These are phyloP conservation scores for Atherix ibis DNA, from an alignment of 2,888 invertebrate species.

Conservation along the genomic window DNA sequence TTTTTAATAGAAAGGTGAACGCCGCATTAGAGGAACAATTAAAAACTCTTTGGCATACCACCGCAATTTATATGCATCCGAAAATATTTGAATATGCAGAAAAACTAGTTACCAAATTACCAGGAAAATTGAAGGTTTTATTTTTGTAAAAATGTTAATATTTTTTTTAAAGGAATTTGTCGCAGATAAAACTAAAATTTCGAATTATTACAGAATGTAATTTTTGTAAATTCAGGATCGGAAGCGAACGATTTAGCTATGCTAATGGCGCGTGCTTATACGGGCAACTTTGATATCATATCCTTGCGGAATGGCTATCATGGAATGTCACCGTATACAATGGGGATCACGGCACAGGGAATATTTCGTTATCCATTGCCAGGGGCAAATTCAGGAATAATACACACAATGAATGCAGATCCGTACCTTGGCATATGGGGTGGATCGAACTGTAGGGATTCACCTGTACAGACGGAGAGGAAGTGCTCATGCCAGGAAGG, in stretches of 20 bases:
- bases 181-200: background rate
- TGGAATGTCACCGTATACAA: slow-evolving; percentile 72
- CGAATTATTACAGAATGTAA: slow-evolving; percentile 49
- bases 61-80: slow-evolving; percentile 80
- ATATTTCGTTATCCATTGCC: slow-evolving; percentile 65
- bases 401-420: slow-evolving; percentile 86
- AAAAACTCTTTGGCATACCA: slow-evolving; percentile 76
- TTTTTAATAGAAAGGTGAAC: slow-evolving; percentile 76
- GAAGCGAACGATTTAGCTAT: slow-evolving; percentile 95
- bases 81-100: slow-evolving; percentile 82
- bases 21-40: slow-evolving; percentile 65
- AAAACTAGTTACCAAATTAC: slow-evolving; percentile 63
- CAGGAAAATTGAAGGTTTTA: slow-evolving; percentile 65
- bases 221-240: slow-evolving; percentile 90
- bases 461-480: slow-evolving; percentile 55
- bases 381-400: slow-evolving; percentile 50
- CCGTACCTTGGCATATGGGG: slow-evolving; percentile 85
- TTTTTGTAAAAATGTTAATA: slow-evolving; percentile 1
- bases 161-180: background rate
- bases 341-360: slow-evolving; percentile 66
- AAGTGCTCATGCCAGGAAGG: slow-evolving; percentile 45
- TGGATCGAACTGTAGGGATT: slow-evolving; percentile 74
- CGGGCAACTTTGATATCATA: slow-evolving; percentile 69
- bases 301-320: slow-evolving; percentile 84
- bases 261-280: slow-evolving; percentile 70